Conservation (phyloP, 2,888 invertebrate genomes). For the Harpagoxenus sublaevis region DNA sequence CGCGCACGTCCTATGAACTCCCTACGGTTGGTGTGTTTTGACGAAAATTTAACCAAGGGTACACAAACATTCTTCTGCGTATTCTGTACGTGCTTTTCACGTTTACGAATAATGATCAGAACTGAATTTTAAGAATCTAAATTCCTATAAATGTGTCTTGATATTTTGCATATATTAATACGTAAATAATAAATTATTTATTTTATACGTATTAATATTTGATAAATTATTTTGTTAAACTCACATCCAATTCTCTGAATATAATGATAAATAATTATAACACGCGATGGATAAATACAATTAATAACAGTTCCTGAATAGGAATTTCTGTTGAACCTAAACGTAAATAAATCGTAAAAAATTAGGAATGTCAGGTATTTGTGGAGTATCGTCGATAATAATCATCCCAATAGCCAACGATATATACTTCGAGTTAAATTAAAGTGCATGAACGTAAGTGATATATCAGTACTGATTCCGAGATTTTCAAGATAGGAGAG, state of each 20-base stretch:
- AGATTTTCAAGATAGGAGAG: not conserved
- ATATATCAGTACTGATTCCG: not conserved
- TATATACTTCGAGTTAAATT: not conserved
- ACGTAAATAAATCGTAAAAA: not conserved
- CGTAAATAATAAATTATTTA: not conserved
- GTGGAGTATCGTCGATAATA: not conserved
- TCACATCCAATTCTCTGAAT: not conserved
- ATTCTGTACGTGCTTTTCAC: not conserved
- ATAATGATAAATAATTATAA: not conserved
- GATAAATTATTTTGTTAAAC: not conserved
- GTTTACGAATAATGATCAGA: not conserved
- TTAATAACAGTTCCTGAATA: not conserved
- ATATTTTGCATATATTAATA: not conserved
- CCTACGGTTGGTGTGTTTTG: constrained; percentile 1
- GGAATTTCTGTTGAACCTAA: not conserved
- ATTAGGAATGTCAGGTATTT: not conserved
- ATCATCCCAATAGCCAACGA: not conserved
- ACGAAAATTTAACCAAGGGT: constrained; percentile 9
- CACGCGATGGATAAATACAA: not conserved
- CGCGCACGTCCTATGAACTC: constrained; percentile 26
- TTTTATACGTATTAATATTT: not conserved
- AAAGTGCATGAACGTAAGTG: not conserved
- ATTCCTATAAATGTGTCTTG: not conserved
- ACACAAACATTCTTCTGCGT: constrained; percentile 30
- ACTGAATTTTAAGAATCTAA: not conserved